Evolutionary conservation across 2,797 vertebrate genomes (phyloP), one percentile per base, ranked within the genome.

Genomic region (Selene dorsalis): DNA sequence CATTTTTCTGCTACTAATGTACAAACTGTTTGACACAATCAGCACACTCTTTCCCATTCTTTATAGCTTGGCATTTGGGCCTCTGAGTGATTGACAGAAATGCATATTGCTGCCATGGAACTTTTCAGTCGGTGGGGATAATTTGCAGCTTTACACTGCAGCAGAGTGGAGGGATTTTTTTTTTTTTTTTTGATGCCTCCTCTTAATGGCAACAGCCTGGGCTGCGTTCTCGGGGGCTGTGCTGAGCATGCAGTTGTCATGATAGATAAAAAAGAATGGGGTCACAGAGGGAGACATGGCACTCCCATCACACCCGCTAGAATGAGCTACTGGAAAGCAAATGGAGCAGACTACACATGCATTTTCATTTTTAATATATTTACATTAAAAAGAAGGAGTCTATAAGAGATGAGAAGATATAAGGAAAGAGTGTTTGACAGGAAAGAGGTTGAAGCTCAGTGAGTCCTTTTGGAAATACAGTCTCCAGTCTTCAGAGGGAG

Each of bases 171-270:
- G 52, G 3, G 0, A 2, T 59, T 67, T 64, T 77, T 66, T 32
- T 53, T 50, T 5, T 60, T 66, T 20, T 53, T 84, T 92, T 83
- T 91, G 92, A 91, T 86, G 82, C 88, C 79, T 89, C 69, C 26
- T 88, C 80, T 88, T 86, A 84, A 87, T 84, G 75, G 86, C 80
- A 84, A 79, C 88, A 83, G 80, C 84, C 79, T 80, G 87, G 67
- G 76, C 78, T 78, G 74, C 55, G 35, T 84, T 90, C 84, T 93
- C 76, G n/a, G 85, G 73, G 85, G 80, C 89, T 82, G 79, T 91
- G 90, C 92, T 91, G 92, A 94, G 88, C 88, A 91, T 87, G 90
- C 89, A 91, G 85, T 92, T 91, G 91, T 93, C 87, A 89, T 85
- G 84, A 92, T 83, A 87, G 90, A 91, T 92, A 85, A 89, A 89